Conservation (phyloP, 2,888 invertebrate species). For the Eustalomyia histrio region DNA sequence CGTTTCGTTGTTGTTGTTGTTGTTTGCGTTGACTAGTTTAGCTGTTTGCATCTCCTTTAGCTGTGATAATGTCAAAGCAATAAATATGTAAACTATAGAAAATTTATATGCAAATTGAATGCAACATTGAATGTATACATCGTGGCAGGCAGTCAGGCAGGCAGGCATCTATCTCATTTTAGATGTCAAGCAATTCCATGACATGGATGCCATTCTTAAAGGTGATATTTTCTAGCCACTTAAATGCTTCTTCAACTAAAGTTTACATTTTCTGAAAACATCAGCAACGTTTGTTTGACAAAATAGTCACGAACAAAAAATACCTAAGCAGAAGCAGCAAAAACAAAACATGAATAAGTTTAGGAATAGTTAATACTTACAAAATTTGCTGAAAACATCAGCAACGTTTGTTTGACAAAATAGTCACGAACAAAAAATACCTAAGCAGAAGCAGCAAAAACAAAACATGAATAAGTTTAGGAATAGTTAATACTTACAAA, state of each 20-base stretch:
- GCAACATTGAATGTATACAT: conserved; percentile 37
- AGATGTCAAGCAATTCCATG: conserved; percentile 12
- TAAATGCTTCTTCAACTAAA: conserved; percentile 8
- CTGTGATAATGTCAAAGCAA: conserved; percentile 54
- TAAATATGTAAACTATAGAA: conserved; percentile 44
- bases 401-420: conserved; percentile 18
- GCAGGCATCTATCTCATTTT: conserved; percentile 19
- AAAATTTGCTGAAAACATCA: conserved; percentile 12
- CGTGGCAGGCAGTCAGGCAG: not conserved
- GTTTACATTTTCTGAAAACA: conserved; percentile 8
- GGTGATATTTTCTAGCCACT: conserved; percentile 13
- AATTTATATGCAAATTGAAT: conserved; percentile 56
- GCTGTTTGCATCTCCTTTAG: not conserved
- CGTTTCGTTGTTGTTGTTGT: conserved; percentile 40
- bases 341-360: not conserved
- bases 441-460: not conserved
- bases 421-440: conserved; percentile 4
- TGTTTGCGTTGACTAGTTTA: not conserved
- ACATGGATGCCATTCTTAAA: conserved; percentile 10
- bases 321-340: not conserved
- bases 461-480: not conserved
- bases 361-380: conserved; percentile 1
- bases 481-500: conserved; percentile 1
- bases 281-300: conserved; percentile 8
- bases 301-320: conserved; percentile 14